Percentiles rank a stretch among this genome's conserved stretches.
Evolutionary conservation across 2,113 vertebrate species (phyloP).

Genomic region (Pogona vitticeps): DNA sequence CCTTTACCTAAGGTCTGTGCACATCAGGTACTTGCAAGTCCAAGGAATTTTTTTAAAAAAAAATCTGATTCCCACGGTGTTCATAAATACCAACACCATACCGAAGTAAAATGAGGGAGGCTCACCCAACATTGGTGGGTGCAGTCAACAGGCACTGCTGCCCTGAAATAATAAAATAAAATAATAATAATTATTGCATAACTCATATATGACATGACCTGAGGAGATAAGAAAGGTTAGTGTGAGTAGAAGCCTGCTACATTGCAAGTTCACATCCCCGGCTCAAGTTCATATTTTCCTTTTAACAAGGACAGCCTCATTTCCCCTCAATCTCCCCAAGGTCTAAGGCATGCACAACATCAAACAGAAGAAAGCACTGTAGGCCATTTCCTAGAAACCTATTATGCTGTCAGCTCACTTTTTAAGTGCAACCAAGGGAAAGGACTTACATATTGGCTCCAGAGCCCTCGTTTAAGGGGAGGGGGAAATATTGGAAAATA

Average conservation of each 20-base stretch:
- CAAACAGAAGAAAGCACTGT: constrained; percentile 77
- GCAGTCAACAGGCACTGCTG: no score
- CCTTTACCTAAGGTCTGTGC: no score
- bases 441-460: constrained; percentile 72
- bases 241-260: constrained; percentile 48
- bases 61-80: no score
- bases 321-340: constrained; percentile 72
- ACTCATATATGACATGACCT: background rate
- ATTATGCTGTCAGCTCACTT: constrained; percentile 77
- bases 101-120: background rate
- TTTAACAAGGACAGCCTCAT: constrained; percentile 32
- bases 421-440: constrained; percentile 77
- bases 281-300: constrained; percentile 79
- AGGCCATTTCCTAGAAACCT: constrained; percentile 72
- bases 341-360: constrained; percentile 77
- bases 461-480: constrained; percentile 60
- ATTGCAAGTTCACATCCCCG: constrained; percentile 67
- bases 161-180: background rate
- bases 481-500: constrained; percentile 59
- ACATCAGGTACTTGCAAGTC: no score
- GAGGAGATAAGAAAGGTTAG: background rate
- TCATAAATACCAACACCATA: background rate
- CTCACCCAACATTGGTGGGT: background rate
- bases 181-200: background rate
- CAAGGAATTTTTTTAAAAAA: no score